Evolutionary conservation across 2,888 invertebrate species (phyloP).

Genomic region (Erebia epiphron): DNA sequence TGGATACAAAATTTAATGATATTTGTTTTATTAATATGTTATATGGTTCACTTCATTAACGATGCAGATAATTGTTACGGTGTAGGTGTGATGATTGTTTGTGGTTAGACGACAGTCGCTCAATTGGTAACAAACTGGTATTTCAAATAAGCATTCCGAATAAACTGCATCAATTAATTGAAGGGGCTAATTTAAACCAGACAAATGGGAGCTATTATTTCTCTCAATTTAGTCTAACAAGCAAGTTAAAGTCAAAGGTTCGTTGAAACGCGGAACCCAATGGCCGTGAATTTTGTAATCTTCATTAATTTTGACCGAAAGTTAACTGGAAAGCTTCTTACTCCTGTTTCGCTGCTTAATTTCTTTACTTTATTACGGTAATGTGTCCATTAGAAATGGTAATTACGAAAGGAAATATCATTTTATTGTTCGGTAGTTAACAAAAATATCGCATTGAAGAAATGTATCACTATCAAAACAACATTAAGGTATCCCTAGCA

Average conservation of each 20-base stretch:
- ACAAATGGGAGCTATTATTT: constrained; percentile 81
- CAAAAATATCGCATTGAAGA: neutral
- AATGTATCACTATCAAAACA: too few relatives aligned
- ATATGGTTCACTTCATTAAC: neutral
- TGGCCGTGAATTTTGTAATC: constrained; percentile 82
- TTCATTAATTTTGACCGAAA: constrained; percentile 79
- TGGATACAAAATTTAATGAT: too few relatives aligned
- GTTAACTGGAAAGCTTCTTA: constrained; percentile 65
- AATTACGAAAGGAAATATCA: constrained; percentile 5
- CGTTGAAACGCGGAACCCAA: constrained; percentile 77
- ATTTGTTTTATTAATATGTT: neutral
- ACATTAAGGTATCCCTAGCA: too few relatives aligned
- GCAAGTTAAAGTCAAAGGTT: constrained; percentile 79
- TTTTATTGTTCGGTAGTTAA: neutral
- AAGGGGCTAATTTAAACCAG: constrained; percentile 68
- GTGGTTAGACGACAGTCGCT: constrained; percentile 13
- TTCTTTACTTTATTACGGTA: constrained; percentile 50
- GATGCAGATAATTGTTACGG: constrained; percentile 8
- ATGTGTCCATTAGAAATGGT: constrained; percentile 29
- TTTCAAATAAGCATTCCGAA: constrained; percentile 26
- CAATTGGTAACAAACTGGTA: constrained; percentile 18
- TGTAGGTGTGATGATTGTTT: constrained; percentile 18
- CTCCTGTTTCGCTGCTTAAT: constrained; percentile 57
- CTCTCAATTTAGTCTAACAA: constrained; percentile 82
- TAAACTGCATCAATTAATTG: constrained; percentile 48